phyloP scores from a whole-genome alignment of 2,888 invertebrate species.

The Drosophila lacicola region DNA sequence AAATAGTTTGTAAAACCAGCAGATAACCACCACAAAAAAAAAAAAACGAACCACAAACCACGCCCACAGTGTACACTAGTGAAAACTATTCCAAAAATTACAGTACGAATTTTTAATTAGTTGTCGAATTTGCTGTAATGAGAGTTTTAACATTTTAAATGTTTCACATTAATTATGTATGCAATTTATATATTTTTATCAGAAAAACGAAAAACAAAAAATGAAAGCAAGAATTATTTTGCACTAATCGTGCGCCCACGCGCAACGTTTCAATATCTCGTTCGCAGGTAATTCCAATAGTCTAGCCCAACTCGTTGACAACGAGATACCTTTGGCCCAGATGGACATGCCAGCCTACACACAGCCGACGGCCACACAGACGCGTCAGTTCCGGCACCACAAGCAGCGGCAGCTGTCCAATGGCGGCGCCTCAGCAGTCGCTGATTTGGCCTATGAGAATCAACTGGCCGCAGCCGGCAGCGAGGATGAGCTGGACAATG shows the following conservation, averaged over 20 bases:
- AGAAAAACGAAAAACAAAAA: conserved; percentile 10
- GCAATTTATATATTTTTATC: conserved; percentile 11
- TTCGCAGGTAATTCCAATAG: conserved; percentile 88
- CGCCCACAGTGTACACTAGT: conserved; percentile 33
- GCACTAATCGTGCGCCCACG: conserved; percentile 42
- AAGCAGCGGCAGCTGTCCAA: conserved; percentile 72
- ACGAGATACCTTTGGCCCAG: conserved; percentile 88
- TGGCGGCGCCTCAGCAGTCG: conserved; percentile 47
- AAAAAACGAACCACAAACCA: conserved; percentile 34
- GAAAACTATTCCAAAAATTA: conserved; percentile 52
- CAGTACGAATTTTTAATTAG: conserved; percentile 73
- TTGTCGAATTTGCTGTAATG: conserved; percentile 79
- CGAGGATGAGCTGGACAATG: conserved; percentile 75
- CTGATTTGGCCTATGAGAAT: conserved; percentile 64
- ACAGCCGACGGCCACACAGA: conserved; percentile 65
- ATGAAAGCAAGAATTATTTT: conserved; percentile 25
- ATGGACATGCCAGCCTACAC: conserved; percentile 81
- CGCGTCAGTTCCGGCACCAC: conserved; percentile 80
- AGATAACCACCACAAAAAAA: conserved; percentile 32
- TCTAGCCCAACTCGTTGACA: conserved; percentile 88
- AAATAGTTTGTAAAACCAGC: conserved; percentile 53
- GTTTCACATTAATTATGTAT: conserved; percentile 68
- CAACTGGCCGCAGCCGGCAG: conserved; percentile 66
- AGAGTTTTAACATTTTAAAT: conserved; percentile 69
- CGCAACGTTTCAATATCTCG: conserved; percentile 27